Evolutionary conservation across 2,888 invertebrate species (phyloP).

Genomic region (Protodeltote pygarga): DNA sequence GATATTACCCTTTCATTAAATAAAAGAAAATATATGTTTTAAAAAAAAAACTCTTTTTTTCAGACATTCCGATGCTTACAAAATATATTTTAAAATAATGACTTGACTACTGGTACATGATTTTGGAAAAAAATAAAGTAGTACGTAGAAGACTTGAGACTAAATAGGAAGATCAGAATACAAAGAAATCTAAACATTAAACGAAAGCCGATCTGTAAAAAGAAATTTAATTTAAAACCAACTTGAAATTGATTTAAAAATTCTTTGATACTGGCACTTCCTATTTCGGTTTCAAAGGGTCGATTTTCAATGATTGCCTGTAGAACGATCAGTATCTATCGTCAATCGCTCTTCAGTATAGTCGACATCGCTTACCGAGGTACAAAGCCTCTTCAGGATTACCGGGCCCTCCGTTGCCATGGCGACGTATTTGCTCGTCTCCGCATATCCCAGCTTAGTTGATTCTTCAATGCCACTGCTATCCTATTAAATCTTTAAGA

Average conservation of each 20-base stretch:
- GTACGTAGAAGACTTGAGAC: neutral
- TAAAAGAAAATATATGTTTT: no score
- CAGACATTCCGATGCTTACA: no score
- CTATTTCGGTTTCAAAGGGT: constrained; percentile 33
- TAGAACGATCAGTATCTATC: constrained; percentile 58
- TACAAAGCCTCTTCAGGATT: constrained; percentile 84
- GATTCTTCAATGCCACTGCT: constrained; percentile 77
- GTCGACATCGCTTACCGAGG: constrained; percentile 70
- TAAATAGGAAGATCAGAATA: neutral
- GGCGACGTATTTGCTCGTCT: constrained; percentile 76
- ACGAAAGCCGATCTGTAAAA: neutral
- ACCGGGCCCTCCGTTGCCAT: constrained; percentile 77
- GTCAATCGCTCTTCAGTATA: constrained; percentile 69
- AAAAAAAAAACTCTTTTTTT: no score
- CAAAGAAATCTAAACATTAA: neutral
- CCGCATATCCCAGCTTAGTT: constrained; percentile 76
- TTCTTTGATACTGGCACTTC: constrained; percentile 27
- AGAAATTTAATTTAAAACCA: constrained; percentile 8
- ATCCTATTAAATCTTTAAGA: constrained; percentile 80
- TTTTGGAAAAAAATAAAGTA: no score
- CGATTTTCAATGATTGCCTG: constrained; percentile 45
- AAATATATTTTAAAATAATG: no score
- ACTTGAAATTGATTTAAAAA: constrained; percentile 20
- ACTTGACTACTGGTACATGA: no score
- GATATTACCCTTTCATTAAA: constrained; percentile 44